Evolutionary conservation across 2,888 invertebrate genomes (phyloP), one percentile per base, ranked within the genome.

Genomic region (Pilophorus perplexus): DNA sequence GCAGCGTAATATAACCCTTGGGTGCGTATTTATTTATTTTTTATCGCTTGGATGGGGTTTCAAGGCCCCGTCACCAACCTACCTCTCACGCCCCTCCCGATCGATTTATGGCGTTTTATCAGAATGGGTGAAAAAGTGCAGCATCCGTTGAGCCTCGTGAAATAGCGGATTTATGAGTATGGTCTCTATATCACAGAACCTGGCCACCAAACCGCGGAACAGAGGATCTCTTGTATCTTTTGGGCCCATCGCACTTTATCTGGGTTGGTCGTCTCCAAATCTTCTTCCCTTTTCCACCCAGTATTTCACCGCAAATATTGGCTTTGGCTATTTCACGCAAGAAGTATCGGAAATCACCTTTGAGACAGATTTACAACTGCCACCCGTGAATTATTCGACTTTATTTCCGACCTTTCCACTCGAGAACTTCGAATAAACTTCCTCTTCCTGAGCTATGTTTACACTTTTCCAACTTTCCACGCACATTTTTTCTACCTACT

Each of bases 371-470:
- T 59, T 59, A 59, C 27, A 40, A 16, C 59, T 20, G 59, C 42
- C 59, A 25, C 14, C 59, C 23, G n/a, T 59, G 59, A 59, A 42
- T 59, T 59, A 59, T 59, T 55, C 38, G 55, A 37, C 22, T 25
- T 27, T 42, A 40, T 25, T 59, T 22, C 42, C 25, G 40, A 42
- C 42, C 40, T 59, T 59, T n/a, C 42, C 57, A 20, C 20, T 23
- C 57, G 20, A 22, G n/a, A 33, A 37, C 14, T 57, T 40, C 37
- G 59, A 42, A 59, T 59, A 44, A 59, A 40, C 59, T 59, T 59
- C 25, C 42, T 16, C 22, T 23, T 12, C 2, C 22, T 22, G 46
- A 14, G 46, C 8, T n/a, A n/a, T n/a, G n/a, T n/a, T n/a, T n/a
- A n/a, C n/a, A n/a, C n/a, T n/a, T n/a, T n/a, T n/a, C n/a, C n/a